Base-by-base conservation (phyloP, 2,888 invertebrate species). In the Platypus cylindrus region DNA sequence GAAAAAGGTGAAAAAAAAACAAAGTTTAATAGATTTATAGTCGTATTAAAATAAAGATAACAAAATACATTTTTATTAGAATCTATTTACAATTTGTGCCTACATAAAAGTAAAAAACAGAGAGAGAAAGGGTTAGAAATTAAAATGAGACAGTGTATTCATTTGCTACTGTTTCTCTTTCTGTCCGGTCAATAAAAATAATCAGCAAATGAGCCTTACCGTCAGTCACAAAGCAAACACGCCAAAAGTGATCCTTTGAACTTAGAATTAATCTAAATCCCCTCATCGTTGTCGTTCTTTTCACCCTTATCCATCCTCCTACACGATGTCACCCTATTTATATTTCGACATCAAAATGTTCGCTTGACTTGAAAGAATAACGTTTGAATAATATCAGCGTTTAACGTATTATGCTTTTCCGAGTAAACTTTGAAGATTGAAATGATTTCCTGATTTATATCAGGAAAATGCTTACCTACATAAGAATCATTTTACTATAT, bases 151-250 rank as follows among this genome's bases (percentile, higher is more conserved):
- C n/a, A n/a, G n/a, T n/a, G n/a, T n/a, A n/a, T n/a, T n/a, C n/a
- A n/a, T n/a, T n/a, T n/a, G 36, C 39, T 34, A 38, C 38, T 47
- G 40, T 40, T 40, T 30, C 34, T 27, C 16, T 37, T 40, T 27
- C 22, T 17, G 17, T 33, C 48, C 50, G 53, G 54, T 53, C 53
- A 54, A 51, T 53, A 53, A 53, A 53, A 53, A 53, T 54, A 55
- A 56, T 56, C 53, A 53, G 52, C 50, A 54, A 54, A 55, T 56
- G 54, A 56, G 50, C 51, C 55, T 50, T 52, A 49, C 43, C n/a
- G n/a, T n/a, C n/a, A 53, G 53, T 53, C 50, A 51, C 51, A 53
- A 54, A 53, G 53, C 54, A 52, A 52, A 53, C 51, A 54, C 50
- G 49, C 51, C 49, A 49, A 36, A 43, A 49, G 47, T 53, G 52